Conservation (phyloP, 2,113 vertebrate species). For the Chionis minor region DNA sequence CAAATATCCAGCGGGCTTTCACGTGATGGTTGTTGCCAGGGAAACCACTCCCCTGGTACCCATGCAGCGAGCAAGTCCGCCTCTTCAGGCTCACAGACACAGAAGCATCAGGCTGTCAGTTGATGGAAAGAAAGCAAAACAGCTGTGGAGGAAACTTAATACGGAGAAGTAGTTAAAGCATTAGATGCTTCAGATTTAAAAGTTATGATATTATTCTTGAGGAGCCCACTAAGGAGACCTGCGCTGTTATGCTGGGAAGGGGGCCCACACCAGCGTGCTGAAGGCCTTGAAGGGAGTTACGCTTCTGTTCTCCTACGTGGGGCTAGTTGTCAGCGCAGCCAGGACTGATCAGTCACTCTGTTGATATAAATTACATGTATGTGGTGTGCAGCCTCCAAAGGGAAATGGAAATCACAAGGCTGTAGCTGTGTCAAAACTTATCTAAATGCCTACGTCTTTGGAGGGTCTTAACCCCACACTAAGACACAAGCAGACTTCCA, state of each 20-base stretch:
- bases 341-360: neutral
- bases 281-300: neutral
- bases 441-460: neutral
- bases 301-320: neutral
- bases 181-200: neutral
- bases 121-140: neutral
- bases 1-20: neutral
- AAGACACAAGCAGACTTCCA: neutral
- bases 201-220: neutral
- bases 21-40: conserved; percentile 18
- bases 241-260: neutral
- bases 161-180: neutral
- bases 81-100: neutral
- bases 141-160: neutral
- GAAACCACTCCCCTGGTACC: neutral
- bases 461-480: neutral
- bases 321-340: neutral
- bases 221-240: neutral
- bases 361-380: neutral
- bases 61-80: neutral
- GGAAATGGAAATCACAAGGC: neutral
- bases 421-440: neutral
- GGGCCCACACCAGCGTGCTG: neutral
- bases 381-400: neutral
- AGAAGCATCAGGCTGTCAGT: neutral